phyloP scores from a whole-genome alignment of 1,140 invertebrate species.

The Apocrypta bakeri region DNA sequence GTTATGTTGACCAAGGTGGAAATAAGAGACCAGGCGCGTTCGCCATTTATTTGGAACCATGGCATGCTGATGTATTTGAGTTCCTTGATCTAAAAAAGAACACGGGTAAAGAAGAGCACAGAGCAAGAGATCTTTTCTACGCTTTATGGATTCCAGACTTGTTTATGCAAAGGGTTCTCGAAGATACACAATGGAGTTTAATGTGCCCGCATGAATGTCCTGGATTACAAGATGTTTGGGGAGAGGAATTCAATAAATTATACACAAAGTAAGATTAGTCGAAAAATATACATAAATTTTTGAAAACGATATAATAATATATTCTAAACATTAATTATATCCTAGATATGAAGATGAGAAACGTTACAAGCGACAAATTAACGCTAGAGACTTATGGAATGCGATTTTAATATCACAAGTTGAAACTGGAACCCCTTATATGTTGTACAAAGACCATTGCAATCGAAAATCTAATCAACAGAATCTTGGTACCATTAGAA shows the following conservation, averaged over 20 bases:
- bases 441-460: slow-evolving; percentile 98
- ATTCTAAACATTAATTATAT: background rate
- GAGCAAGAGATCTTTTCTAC: slow-evolving; percentile 98
- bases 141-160: slow-evolving; percentile 99
- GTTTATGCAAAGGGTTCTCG: slow-evolving; percentile 97
- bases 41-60: slow-evolving; percentile 99
- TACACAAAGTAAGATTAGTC: slow-evolving; percentile 81
- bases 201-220: slow-evolving; percentile 98
- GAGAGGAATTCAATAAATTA: slow-evolving; percentile 94
- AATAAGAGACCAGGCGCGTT: slow-evolving; percentile 99
- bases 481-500: slow-evolving; percentile 98
- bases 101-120: slow-evolving; percentile 90
- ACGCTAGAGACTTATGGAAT: slow-evolving; percentile 94
- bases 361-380: slow-evolving; percentile 83
- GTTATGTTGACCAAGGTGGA: slow-evolving; percentile 98
- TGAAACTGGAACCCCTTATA: slow-evolving; percentile 98
- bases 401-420: slow-evolving; percentile 97
- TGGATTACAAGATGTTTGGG: slow-evolving; percentile 93
- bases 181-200: slow-evolving; percentile 91
- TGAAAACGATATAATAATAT: background rate
- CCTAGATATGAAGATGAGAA: slow-evolving; percentile 76
- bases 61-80: slow-evolving; percentile 98
- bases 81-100: slow-evolving; percentile 97
- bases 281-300: background rate
- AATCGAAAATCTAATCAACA: slow-evolving; percentile 99